Evolutionary conservation across 1,140 invertebrate genomes (phyloP).

Genomic region (Aphaenogaster ashmeadi): DNA sequence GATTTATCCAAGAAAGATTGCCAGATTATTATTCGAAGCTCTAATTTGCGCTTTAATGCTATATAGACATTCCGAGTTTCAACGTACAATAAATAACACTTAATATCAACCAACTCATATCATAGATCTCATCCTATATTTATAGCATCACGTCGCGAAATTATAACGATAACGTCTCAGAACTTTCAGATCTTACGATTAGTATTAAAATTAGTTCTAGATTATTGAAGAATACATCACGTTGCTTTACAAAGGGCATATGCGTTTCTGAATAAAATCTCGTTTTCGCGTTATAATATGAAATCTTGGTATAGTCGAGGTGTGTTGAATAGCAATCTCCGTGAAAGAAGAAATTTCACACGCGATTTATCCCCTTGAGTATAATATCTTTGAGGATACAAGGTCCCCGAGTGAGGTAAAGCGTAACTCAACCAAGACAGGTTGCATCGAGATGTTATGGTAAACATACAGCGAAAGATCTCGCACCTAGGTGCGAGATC

Average conservation of each 20-base stretch:
- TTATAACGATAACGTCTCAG: neutral
- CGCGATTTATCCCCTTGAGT: constrained; percentile 63
- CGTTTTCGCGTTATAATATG: neutral
- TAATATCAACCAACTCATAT: neutral
- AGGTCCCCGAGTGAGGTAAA: constrained; percentile 72
- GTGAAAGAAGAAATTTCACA: constrained; percentile 76
- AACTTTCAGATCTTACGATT: neutral
- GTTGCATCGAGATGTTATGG: constrained; percentile 84
- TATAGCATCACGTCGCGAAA: neutral
- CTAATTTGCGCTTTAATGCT: neutral
- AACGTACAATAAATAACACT: neutral
- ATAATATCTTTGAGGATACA: constrained; percentile 69
- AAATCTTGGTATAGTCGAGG: constrained; percentile 1
- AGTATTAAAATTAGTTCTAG: neutral
- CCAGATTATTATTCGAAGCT: neutral
- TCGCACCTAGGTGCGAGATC: constrained; percentile 87
- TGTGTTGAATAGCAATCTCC: constrained; percentile 56
- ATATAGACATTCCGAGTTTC: neutral
- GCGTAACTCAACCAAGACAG: constrained; percentile 82
- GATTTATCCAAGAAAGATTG: neutral
- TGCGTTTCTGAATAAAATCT: constrained; percentile 22
- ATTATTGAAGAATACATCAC: neutral
- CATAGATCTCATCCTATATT: neutral
- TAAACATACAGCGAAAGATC: constrained; percentile 83
- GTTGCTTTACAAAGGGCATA: neutral